Base-by-base conservation (phyloP, 2,113 vertebrate species). In the Porphyrio hochstetteri region DNA sequence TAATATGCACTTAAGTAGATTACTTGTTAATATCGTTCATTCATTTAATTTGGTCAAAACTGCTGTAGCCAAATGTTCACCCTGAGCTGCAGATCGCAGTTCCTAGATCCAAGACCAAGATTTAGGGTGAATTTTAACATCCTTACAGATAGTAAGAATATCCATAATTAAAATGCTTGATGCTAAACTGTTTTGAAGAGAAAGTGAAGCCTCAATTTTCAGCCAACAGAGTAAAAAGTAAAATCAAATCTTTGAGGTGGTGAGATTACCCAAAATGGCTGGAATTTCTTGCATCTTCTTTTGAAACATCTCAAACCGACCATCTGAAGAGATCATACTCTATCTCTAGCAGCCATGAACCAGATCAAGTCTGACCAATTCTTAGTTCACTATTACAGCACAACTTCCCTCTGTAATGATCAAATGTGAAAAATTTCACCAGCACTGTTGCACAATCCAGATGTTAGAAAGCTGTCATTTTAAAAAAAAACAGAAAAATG, bases 1-100 rank as follows among this genome's bases (percentile, higher is more conserved):
- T 94, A 94, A 94, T 94, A 93, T 90, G 65, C 80, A 86, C 83
- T 97, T 96, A 95, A 97, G 96, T 96, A 95, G 92, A 96, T 96
- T 96, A 91, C 95, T 90, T 92, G 90, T 95, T 97, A 96, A 96
- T 97, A 96, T 92, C 40, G 2, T 94, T 95, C 90, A 83, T 96
- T 96, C 86, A 88, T 93, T 95, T 96, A 97, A 96, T 96, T 96
- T 95, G 92, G 69, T 86, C 80, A 90, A 92, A 97, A 90, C 65
- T 86, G 76, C 90, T 92, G 64, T 36, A 93, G 86, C 92, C 88
- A 96, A 96, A 96, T 94, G 95, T 96, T 95, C 80, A 78, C 68
- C 42, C 64, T 44, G 68, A 90, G 82, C 82, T 88, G 83, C 61
- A 88, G 61, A 70, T 92, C 40, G 84, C 64, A 4, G 1, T 92